phyloP scores from a whole-genome alignment of 2,113 vertebrate species.

The Oncorhynchus nerka region DNA sequence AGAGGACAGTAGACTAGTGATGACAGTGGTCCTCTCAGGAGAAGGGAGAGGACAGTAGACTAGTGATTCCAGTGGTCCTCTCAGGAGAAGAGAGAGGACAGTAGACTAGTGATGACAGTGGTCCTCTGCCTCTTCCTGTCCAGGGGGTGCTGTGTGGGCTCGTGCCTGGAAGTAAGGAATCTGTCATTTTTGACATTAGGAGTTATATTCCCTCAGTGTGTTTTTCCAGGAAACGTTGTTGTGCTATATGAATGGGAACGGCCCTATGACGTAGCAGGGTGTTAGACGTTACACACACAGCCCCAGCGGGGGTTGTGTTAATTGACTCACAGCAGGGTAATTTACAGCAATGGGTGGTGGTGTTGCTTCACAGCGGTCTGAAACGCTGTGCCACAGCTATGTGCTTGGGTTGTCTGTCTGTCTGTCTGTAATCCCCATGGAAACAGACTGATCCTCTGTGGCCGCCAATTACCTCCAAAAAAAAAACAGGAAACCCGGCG shows the following conservation, averaged over 20 bases:
- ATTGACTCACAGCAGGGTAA: slow-evolving; percentile 62
- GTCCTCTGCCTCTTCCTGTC: too few species aligned
- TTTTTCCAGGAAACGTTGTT: slow-evolving; percentile 42
- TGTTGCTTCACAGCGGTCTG: slow-evolving; percentile 38
- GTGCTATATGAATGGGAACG: slow-evolving; percentile 33
- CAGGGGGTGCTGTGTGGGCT: too few species aligned
- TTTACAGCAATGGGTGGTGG: slow-evolving; percentile 42
- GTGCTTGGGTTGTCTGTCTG: slow-evolving; percentile 59
- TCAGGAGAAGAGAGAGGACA: too few species aligned
- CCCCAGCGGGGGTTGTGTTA: slow-evolving; percentile 35
- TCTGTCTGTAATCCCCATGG: slow-evolving; percentile 42
- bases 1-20: too few species aligned
- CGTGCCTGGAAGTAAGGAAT: neutral
- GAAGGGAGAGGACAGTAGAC: too few species aligned
- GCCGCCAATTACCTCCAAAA: slow-evolving; percentile 27
- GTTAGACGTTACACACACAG: slow-evolving; percentile 40
- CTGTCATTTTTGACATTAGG: neutral
- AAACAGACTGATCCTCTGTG: slow-evolving; percentile 18
- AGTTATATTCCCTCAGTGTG: neutral
- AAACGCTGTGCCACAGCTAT: slow-evolving; percentile 46
- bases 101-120: too few species aligned
- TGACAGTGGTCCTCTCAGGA: too few species aligned
- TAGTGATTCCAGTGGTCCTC: too few species aligned
- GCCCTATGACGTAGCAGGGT: slow-evolving; percentile 21
- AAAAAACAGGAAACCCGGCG: neutral